Evolutionary conservation across 2,113 vertebrate species (phyloP), one percentile per base, ranked within the genome.

Genomic region (Indicator indicator): DNA sequence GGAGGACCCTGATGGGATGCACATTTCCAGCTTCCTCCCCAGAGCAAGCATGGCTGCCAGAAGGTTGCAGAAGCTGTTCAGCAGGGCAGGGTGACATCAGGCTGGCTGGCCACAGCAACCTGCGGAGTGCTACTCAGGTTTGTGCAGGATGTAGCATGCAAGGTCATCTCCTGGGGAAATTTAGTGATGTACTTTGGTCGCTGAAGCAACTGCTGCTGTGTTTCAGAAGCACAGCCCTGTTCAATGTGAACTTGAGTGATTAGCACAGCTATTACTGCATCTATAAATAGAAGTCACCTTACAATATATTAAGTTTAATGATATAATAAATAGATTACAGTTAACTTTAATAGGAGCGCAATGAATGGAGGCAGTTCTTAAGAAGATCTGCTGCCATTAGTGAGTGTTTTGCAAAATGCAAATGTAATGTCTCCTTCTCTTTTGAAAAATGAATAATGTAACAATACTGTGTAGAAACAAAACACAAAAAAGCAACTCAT

Each of bases 291-390:
- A 87, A 93, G 83, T 95, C 54, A 74, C 93, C 83, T 91, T 89
- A 85, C 74, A 95, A 93, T 96, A 86, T 93, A 91, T 95, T 95
- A 88, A 90, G 86, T 94, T 96, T 96, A 97, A 97, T 95, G 82
- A 93, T 94, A 93, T 74, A 96, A 96, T 96, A 96, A 96, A 96
- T 93, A 97, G 88, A 94, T 95, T 93, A 94, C 78, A 79, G 90
- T 96, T 94, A 97, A 95, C 78, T 95, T 94, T 96, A 96, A 94
- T 96, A 89, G 73, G 55, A 87, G 59, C 27, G 91, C 91, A 94
- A 81, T 96, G 94, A 96, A 93, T 78, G 83, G 56, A 95, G 91
- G 87, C 0, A 64, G 90, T 85, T 93, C 83, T 93, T 76, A 82
- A 2, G 77, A 91, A 90, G 90, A 85, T 72, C 64, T 92, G 64